Evolutionary conservation across 2,797 vertebrate species (phyloP).

Genomic region (Anas bernieri): DNA sequence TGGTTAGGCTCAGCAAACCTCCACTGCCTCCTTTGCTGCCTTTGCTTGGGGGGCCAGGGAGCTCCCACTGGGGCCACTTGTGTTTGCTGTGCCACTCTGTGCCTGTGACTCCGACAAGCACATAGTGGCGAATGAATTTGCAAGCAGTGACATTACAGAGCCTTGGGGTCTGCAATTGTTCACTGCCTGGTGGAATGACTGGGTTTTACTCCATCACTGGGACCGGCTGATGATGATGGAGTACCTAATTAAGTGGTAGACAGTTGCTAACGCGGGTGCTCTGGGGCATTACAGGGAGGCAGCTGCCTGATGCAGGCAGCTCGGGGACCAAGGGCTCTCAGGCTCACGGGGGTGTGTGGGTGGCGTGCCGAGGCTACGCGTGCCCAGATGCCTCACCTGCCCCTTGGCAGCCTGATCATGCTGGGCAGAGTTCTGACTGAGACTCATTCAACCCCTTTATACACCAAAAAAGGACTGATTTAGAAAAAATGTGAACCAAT

Average conservation of each 20-base stretch:
- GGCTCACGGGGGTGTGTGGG: accelerated
- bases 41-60: background rate
- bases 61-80: background rate
- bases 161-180: background rate
- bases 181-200: background rate
- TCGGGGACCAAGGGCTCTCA: accelerated
- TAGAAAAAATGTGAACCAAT: background rate
- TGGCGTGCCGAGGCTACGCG: accelerated
- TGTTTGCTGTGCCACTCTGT: background rate
- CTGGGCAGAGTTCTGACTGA: background rate
- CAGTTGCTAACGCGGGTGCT: accelerated
- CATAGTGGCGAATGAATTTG: background rate
- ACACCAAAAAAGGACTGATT: background rate
- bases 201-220: background rate
- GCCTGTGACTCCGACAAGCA: background rate
- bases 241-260: background rate
- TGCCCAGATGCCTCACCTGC: background rate
- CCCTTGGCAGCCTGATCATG: accelerated
- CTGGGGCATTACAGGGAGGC: background rate
- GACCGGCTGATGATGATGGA: accelerated
- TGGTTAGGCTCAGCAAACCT: background rate
- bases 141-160: background rate
- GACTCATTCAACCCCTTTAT: background rate
- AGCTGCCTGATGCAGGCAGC: background rate
- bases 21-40: background rate